Conservation (phyloP, 2,113 vertebrate species). For the Potamarius usumacintae region DNA sequence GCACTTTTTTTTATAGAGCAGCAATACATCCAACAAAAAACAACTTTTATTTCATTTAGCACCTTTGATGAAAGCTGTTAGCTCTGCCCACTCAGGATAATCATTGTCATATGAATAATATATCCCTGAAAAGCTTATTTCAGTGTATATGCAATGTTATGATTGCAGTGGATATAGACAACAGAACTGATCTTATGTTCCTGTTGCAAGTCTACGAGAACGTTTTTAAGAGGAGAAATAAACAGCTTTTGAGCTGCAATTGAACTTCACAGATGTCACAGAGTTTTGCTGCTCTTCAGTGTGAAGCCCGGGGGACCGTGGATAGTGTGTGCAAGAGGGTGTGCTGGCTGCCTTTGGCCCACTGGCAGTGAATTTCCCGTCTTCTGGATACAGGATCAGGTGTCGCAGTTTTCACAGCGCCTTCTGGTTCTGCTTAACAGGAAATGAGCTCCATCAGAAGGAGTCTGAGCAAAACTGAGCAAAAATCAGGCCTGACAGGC, state of each 20-base stretch:
- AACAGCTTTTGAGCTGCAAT: neutral
- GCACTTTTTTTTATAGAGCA: neutral
- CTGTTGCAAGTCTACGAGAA: neutral
- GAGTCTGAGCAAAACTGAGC: constrained; percentile 77
- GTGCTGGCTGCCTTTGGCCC: constrained; percentile 59
- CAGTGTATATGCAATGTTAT: neutral
- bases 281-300: neutral
- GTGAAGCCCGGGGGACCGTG: neutral
- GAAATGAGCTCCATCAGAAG: constrained; percentile 80
- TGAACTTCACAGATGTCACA: neutral
- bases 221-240: neutral
- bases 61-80: neutral
- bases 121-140: neutral
- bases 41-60: neutral
- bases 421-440: constrained; percentile 82
- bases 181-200: neutral
- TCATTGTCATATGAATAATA: neutral
- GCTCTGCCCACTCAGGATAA: neutral
- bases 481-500: constrained; percentile 81
- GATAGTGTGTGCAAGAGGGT: constrained; percentile 49
- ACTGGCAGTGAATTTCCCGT: constrained; percentile 62
- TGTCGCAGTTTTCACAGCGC: constrained; percentile 79
- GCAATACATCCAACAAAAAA: neutral
- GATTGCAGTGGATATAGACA: neutral
- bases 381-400: constrained; percentile 75